phyloP scores from a whole-genome alignment of 2,888 invertebrate species.

The Aspidiotus rigidus region DNA sequence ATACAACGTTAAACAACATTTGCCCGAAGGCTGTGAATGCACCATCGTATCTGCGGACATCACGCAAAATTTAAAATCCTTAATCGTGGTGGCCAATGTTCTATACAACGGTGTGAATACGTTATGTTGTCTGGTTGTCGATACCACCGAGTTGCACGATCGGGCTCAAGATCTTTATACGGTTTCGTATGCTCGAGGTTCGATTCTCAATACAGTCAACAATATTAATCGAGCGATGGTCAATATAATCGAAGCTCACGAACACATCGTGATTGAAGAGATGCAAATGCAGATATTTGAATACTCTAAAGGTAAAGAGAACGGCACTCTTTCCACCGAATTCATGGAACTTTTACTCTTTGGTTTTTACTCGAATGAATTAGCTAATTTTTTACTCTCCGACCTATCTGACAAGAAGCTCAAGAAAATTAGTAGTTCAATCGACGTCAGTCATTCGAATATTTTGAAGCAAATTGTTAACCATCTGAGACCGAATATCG shows the following conservation, averaged over 20 bases:
- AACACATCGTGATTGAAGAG: constrained; percentile 74
- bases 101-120: constrained; percentile 38
- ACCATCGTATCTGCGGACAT: constrained; percentile 57
- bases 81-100: constrained; percentile 56
- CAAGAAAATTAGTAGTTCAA: constrained; percentile 85
- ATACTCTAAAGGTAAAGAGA: constrained; percentile 62
- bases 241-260: constrained; percentile 84
- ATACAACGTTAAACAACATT: constrained; percentile 49
- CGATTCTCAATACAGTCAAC: constrained; percentile 58
- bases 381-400: constrained; percentile 63
- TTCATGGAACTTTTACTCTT: constrained; percentile 82
- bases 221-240: constrained; percentile 65
- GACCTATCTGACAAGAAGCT: constrained; percentile 86
- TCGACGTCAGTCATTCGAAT: constrained; percentile 88
- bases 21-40: constrained; percentile 41
- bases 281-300: constrained; percentile 86
- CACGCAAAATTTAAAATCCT: constrained; percentile 59
- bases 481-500: constrained; percentile 48
- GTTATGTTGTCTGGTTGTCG: constrained; percentile 43
- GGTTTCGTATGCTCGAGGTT: constrained; percentile 64
- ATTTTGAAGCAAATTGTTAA: constrained; percentile 79
- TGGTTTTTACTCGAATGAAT: constrained; percentile 65
- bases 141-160: constrained; percentile 56
- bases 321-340: constrained; percentile 79
- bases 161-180: constrained; percentile 60